phyloP scores from a whole-genome alignment of 2,113 vertebrate genomes.

The Cariama cristata region DNA sequence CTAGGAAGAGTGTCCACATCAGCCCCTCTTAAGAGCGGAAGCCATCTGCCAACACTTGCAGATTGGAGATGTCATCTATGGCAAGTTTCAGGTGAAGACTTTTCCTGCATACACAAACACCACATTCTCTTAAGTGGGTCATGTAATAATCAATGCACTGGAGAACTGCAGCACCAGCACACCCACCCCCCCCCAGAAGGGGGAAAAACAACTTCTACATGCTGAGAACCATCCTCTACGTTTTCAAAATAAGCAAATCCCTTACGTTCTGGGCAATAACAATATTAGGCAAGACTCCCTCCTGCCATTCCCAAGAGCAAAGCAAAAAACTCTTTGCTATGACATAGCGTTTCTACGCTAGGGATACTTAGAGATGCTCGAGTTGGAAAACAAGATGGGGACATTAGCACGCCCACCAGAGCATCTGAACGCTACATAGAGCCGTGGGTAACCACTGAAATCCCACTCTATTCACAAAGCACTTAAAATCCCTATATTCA shows the following conservation, averaged over 20 bases:
- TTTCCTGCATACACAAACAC: slow-evolving; percentile 11
- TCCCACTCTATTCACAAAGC: background rate
- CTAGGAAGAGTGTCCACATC: slow-evolving; percentile 61
- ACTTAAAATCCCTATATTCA: background rate
- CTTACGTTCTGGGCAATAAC: background rate
- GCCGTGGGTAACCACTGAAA: background rate
- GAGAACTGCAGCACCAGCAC: background rate
- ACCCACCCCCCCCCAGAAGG: background rate
- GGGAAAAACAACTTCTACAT: background rate
- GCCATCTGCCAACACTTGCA: slow-evolving; percentile 54
- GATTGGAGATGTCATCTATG: slow-evolving; percentile 29
- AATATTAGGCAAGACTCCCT: background rate
- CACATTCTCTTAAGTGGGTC: background rate
- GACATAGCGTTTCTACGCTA: background rate
- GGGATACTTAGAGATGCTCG: rapidly evolving
- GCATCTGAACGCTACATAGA: background rate
- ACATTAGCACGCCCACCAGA: background rate
- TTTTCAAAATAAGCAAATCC: background rate
- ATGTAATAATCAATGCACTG: background rate
- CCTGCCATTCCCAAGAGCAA: background rate
- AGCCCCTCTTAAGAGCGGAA: slow-evolving; percentile 48
- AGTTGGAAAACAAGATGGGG: background rate
- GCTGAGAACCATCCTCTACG: background rate
- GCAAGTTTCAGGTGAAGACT: slow-evolving; percentile 43
- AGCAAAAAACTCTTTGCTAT: background rate